phyloP scores from a whole-genome alignment of 2,797 vertebrate genomes.

The Sebastes iracundus region DNA sequence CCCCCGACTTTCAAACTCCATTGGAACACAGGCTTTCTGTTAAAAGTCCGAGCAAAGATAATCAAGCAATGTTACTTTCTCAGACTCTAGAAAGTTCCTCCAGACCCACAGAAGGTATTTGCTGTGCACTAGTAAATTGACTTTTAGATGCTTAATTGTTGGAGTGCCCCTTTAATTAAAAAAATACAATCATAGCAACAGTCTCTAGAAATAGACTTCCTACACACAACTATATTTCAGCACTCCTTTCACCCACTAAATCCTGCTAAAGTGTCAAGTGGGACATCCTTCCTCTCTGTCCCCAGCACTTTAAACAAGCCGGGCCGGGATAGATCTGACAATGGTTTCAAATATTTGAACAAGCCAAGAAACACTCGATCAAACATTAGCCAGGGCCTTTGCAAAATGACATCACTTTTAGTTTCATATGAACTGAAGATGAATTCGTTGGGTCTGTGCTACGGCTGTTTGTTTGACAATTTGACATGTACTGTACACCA shows the following conservation, averaged over 20 bases:
- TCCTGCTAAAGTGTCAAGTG: conserved; percentile 22
- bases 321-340: conserved; percentile 6
- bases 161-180: neutral
- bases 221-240: conserved; percentile 3
- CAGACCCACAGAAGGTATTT: neutral
- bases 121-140: neutral
- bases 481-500: neutral
- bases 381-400: conserved; percentile 43
- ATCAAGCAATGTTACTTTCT: neutral
- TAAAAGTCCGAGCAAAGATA: neutral
- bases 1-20: neutral
- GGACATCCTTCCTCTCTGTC: conserved; percentile 42
- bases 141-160: neutral
- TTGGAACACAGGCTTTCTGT: neutral
- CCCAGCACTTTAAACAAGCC: conserved; percentile 45
- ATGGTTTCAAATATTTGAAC: conserved; percentile 54
- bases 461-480: conserved; percentile 10
- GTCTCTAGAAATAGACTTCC: conserved; percentile 19
- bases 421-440: neutral
- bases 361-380: conserved; percentile 47
- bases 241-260: conserved; percentile 14
- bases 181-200: neutral
- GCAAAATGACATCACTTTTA: neutral
- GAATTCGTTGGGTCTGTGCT: neutral
- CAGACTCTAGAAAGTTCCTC: neutral